These are phyloP conservation scores for Meganola albula DNA, from an alignment of 2,888 invertebrate species.

Conservation along the genomic window DNA sequence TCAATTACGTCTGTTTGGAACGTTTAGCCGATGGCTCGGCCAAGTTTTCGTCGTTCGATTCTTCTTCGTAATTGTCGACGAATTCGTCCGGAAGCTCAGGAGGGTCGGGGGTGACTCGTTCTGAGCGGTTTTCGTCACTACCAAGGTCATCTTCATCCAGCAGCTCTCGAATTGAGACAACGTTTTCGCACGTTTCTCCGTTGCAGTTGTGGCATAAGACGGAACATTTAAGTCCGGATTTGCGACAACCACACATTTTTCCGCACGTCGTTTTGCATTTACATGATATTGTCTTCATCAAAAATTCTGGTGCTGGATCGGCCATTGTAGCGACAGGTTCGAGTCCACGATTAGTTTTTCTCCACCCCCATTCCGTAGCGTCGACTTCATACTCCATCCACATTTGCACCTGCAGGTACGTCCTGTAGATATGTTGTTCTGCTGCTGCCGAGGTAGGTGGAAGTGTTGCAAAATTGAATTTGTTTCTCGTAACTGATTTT, in stretches of 20 bases:
- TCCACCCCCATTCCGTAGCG: neutral
- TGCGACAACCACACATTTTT: conserved; percentile 13
- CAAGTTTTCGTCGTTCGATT: too few relatives aligned
- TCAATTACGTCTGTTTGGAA: too few relatives aligned
- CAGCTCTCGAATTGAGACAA: neutral
- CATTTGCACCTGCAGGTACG: conserved; percentile 1
- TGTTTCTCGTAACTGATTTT: neutral
- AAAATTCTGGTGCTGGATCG: neutral
- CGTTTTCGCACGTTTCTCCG: conserved; percentile 16
- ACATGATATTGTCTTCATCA: neutral
- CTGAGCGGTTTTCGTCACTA: too few relatives aligned
- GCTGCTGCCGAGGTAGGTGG: neutral
- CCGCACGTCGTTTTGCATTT: conserved; percentile 2
- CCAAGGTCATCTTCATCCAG: neutral
- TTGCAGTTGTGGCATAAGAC: conserved; percentile 17
- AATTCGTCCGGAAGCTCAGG: too few relatives aligned
- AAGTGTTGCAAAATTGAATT: neutral
- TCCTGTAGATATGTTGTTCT: neutral
- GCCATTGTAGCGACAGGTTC: neutral
- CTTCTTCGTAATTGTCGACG: too few relatives aligned
- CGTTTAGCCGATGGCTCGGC: too few relatives aligned
- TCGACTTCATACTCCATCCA: neutral
- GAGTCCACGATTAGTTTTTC: neutral
- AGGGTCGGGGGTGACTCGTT: too few relatives aligned
- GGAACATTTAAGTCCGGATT: conserved; percentile 20